phyloP scores from a whole-genome alignment of 2,888 invertebrate species.

The Drosophila anomelani region DNA sequence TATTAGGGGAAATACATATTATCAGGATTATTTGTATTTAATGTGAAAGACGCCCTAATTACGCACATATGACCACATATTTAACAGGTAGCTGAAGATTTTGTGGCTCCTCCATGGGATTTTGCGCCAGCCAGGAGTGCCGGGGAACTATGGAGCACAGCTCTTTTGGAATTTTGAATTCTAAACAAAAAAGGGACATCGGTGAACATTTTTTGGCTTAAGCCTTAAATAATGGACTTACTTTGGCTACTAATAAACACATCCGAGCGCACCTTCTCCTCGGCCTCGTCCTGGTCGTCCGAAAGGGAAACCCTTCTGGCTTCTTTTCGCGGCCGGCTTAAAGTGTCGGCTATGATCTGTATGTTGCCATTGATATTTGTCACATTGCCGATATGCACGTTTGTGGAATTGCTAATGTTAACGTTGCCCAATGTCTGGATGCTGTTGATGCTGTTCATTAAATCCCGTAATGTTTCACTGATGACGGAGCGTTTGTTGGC shows the following conservation, averaged over 20 bases:
- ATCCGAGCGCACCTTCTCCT: constrained; percentile 70
- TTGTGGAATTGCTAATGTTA: constrained; percentile 84
- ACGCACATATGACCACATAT: constrained; percentile 86
- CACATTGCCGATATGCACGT: constrained; percentile 85
- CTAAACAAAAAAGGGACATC: constrained; percentile 36
- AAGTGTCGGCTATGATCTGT: constrained; percentile 76
- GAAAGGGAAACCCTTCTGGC: constrained; percentile 33
- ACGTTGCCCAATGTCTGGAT: constrained; percentile 83
- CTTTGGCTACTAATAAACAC: constrained; percentile 76
- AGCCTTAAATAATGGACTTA: constrained; percentile 23
- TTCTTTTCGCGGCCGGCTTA: constrained; percentile 29
- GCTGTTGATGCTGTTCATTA: constrained; percentile 78
- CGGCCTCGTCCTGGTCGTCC: constrained; percentile 59
- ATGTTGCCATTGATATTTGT: constrained; percentile 85
- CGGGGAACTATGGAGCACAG: constrained; percentile 81
- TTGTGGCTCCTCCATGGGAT: constrained; percentile 82
- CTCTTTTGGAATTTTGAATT: constrained; percentile 75
- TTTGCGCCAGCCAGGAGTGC: constrained; percentile 85
- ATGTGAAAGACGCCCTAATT: not conserved
- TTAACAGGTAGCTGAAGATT: constrained; percentile 83
- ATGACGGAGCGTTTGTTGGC: constrained; percentile 56
- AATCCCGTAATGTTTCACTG: constrained; percentile 74
- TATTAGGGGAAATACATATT: constrained; percentile 50
- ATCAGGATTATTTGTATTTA: not conserved
- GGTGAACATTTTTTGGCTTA: not conserved